Conservation (phyloP, 2,888 invertebrate genomes). For the Augiades crinisus region DNA sequence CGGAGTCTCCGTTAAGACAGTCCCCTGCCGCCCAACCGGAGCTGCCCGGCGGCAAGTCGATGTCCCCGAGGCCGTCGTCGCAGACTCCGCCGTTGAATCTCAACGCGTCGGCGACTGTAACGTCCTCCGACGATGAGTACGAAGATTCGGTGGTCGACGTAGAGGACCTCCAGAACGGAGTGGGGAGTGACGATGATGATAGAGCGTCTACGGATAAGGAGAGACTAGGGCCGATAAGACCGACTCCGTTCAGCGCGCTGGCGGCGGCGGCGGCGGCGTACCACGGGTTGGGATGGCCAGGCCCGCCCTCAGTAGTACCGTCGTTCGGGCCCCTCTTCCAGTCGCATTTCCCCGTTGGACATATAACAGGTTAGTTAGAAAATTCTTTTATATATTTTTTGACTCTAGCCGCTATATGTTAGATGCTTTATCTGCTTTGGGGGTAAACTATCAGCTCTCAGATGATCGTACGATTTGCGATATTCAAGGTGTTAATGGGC, state of each 20-base stretch:
- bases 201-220: conserved; percentile 59
- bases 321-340: conserved; percentile 86
- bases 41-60: conserved; percentile 65
- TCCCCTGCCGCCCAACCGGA: conserved; percentile 73
- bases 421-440: neutral
- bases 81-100: conserved; percentile 73
- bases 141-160: conserved; percentile 90
- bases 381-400: neutral
- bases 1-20: conserved; percentile 71
- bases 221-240: conserved; percentile 84
- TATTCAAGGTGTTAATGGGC: too few species aligned
- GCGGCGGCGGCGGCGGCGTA: conserved; percentile 86
- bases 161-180: conserved; percentile 86
- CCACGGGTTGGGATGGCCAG: conserved; percentile 83
- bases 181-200: conserved; percentile 71
- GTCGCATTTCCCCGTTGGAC: conserved; percentile 81
- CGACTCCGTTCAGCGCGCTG: conserved; percentile 87
- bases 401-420: neutral
- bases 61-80: conserved; percentile 64
- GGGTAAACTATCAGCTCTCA: too few species aligned
- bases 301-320: conserved; percentile 79
- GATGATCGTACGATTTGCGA: too few species aligned
- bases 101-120: conserved; percentile 71
- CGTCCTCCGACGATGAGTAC: conserved; percentile 83
- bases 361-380: conserved; percentile 62